Conservation (phyloP, 2,888 invertebrate genomes). For the Drosophila paranaensis region DNA sequence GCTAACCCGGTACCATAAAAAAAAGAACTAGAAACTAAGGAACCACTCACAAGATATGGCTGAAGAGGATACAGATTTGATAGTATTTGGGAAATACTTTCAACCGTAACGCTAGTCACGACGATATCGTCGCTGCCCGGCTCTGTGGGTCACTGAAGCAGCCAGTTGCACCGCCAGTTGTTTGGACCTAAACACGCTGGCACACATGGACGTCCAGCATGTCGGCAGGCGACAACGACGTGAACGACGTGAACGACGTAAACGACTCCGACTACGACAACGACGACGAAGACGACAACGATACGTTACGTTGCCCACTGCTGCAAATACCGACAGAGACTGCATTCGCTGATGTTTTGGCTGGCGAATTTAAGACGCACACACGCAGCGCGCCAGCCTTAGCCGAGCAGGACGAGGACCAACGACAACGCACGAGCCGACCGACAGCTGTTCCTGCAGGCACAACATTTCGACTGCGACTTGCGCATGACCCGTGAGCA, state of each 20-base stretch:
- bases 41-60: slow-evolving; percentile 12
- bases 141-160: slow-evolving; percentile 62
- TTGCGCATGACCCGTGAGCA: slow-evolving; percentile 57
- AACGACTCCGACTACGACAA: neutral
- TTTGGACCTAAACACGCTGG: slow-evolving; percentile 2
- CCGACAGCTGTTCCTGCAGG: slow-evolving; percentile 35
- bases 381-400: slow-evolving; percentile 21
- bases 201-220: slow-evolving; percentile 1
- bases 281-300: slow-evolving; percentile 10
- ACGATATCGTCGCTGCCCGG: slow-evolving; percentile 60
- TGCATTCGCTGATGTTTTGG: slow-evolving; percentile 69
- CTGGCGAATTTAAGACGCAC: slow-evolving; percentile 62
- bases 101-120: slow-evolving; percentile 36
- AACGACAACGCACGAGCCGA: slow-evolving; percentile 24
- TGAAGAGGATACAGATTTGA: neutral
- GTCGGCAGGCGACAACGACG: slow-evolving; percentile 19
- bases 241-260: neutral
- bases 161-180: slow-evolving; percentile 41
- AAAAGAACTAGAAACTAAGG: neutral
- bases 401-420: slow-evolving; percentile 36
- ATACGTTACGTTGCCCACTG: slow-evolving; percentile 68
- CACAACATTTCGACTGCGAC: slow-evolving; percentile 29
- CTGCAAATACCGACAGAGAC: slow-evolving; percentile 77
- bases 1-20: neutral
- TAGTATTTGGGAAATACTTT: slow-evolving; percentile 11